Percentiles rank a stretch among this genome's conserved stretches.
These are phyloP conservation scores for Campoplex capitator DNA, from an alignment of 2,888 invertebrate genomes.

Conservation along the genomic window DNA sequence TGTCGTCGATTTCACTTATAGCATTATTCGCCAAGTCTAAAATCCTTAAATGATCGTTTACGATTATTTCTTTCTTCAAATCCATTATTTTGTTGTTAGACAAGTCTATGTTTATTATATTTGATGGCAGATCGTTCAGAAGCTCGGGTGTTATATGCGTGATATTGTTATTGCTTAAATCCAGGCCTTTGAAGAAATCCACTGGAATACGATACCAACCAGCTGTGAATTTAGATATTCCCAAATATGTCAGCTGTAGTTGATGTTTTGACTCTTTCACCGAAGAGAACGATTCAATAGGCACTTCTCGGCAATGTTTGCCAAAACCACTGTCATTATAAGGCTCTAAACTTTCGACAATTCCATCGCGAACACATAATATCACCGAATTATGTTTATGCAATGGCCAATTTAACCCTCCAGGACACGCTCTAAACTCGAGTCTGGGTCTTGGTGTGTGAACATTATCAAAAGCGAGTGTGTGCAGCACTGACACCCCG, in stretches of 20 bases:
- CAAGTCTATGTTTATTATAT: constrained; percentile 71
- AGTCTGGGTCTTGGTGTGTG: too few species aligned
- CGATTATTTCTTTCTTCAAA: constrained; percentile 71
- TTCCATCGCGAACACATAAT: constrained; percentile 64
- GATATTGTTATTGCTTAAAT: background rate
- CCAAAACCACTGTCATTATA: background rate
- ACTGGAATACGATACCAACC: background rate
- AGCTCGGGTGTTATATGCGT: background rate
- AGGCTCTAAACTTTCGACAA: background rate
- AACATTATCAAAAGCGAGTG: background rate
- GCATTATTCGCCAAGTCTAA: constrained; percentile 82
- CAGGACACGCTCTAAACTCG: too few species aligned
- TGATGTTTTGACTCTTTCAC: too few species aligned
- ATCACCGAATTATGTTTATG: background rate
- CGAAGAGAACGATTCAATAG: too few species aligned
- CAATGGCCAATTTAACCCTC: too few species aligned
- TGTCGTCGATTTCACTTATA: constrained; percentile 69
- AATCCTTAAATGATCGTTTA: constrained; percentile 78
- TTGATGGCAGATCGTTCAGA: constrained; percentile 73
- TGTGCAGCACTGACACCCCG: constrained; percentile 69
- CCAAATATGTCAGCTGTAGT: background rate
- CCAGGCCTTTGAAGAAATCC: background rate
- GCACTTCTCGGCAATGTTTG: background rate
- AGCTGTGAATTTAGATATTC: background rate
- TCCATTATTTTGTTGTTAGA: constrained; percentile 70